Evolutionary conservation across 2,888 invertebrate species (phyloP), one percentile per base, ranked within the genome.

Genomic region (Machimus atricapillus): DNA sequence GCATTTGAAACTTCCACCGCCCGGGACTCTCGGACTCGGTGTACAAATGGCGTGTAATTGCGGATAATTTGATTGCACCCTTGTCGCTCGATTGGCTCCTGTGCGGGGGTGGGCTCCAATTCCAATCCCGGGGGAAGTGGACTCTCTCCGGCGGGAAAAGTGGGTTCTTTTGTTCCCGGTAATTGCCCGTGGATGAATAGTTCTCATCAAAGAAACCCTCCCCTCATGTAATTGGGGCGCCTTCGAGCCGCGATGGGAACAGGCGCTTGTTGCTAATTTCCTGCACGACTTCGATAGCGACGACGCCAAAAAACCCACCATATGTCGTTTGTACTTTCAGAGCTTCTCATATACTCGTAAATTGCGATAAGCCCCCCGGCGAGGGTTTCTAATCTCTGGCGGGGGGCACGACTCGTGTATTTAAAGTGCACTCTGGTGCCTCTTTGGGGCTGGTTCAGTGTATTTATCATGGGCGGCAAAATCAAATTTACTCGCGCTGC

Each of bases 31-130:
- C 23, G 76, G 76, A 23, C n/a, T n/a, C 58, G 66, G 16, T 37
- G 37, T 66, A 82, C 73, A 85, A 85, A 87, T 85, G 85, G 77
- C 46, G 46, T 74, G 76, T 85, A 87, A 87, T 87, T 87, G 85
- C 85, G 76, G 52, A 81, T 76, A 77, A 87, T 76, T 87, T 58
- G 82, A 87, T 87, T 82, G 73, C 76, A 82, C 73, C 76, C 82
- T 87, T 79, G 58, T 66, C 74, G 19, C 19, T 76, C 37, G 40
- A 87, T 85, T 87, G 85, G 52, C 87, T 83, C 74, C 73, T 31
- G 52, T 74, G 19, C 43, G 74, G 31, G 31, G 46, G 66, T 52
- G 56, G n/a, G n/a, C n/a, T n/a, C n/a, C n/a, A n/a, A n/a, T 27
- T 9, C 19, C 14, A 23, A 46, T 86, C 31, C 43, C n/a, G 85